phyloP scores from a whole-genome alignment of 2,113 vertebrate genomes.

The Bettongia penicillata region DNA sequence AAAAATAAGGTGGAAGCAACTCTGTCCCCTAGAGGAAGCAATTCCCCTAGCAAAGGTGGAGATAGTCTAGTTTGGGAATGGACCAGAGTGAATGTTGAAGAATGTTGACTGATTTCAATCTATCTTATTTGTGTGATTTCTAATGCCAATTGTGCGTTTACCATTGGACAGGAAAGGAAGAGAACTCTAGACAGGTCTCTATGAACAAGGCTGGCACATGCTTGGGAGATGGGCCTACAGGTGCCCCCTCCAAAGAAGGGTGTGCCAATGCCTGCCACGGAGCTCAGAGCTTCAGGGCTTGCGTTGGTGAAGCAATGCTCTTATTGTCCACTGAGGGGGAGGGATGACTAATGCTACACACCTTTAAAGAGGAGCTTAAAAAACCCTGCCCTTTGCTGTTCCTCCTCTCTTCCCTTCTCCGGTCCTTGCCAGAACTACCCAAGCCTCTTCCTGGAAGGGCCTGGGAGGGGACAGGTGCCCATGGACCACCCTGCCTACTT shows the following conservation, averaged over 20 bases:
- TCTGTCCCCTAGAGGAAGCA: neutral
- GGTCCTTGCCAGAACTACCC: too few species aligned
- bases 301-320: neutral
- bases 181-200: neutral
- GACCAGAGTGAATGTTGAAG: too few species aligned
- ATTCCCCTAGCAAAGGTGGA: neutral
- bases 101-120: neutral
- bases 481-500: rapidly evolving
- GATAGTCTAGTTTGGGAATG: neutral
- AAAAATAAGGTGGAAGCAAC: neutral
- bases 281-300: neutral
- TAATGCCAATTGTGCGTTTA: neutral
- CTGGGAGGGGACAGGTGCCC: too few species aligned
- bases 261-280: too few species aligned
- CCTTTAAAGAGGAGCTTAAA: neutral
- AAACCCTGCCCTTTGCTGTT: too few species aligned
- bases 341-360: neutral
- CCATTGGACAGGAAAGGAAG: neutral
- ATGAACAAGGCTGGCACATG: neutral
- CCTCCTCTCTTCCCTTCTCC: too few species aligned
- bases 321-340: neutral
- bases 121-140: neutral
- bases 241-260: too few species aligned
- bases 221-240: neutral
- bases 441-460: too few species aligned